Evolutionary conservation across 1,140 invertebrate species (phyloP), one percentile per base, ranked within the genome.

Genomic region (Drosophila funebris): DNA sequence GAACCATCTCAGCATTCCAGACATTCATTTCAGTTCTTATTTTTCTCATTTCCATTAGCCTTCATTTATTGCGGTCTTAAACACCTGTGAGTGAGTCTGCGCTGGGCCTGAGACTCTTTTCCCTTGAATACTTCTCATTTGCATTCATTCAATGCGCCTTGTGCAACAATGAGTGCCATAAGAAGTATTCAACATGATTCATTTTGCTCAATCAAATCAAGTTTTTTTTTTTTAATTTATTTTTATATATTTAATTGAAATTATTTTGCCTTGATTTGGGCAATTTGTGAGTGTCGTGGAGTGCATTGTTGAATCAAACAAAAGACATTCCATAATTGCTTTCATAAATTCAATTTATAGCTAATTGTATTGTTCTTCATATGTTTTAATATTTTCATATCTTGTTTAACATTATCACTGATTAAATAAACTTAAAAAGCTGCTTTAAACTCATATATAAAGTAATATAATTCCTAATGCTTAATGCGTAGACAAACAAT

Each of bases 1-100:
- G 76, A 84, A 84, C 76, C 68, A 61, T 66, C 36, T 29, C 13
- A 52, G 18, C 58, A 83, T 79, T 79, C 80, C 76, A 14, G 53
- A 53, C 24, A 64, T 41, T 61, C 37, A 14, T 16, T 68, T 61
- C 37, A 46, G 43, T 78, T 78, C 53, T 72, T 67, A 50, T 46
- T 58, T 44, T 13, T n/a, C 31, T 14, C 24, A 27, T 33, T 13
- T 39, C 11, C 36, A 29, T n/a, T 11, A 16, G 31, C 37, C 20
- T 20, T 27, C 9, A 4, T 52, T 50, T 52, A 33, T 37, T 29
- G 31, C 13, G 14, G 31, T 16, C 20, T 33, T 29, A 33, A 44
- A 37, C 69, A 72, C 69, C 69, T 72, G 61, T 46, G 41, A 22
- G 22, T 62, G 33, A 48, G n/a, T 11, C 22, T 67, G 53, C 18